Base-by-base conservation (phyloP, 2,888 invertebrate genomes). In the Nemotelus pantherinus region DNA sequence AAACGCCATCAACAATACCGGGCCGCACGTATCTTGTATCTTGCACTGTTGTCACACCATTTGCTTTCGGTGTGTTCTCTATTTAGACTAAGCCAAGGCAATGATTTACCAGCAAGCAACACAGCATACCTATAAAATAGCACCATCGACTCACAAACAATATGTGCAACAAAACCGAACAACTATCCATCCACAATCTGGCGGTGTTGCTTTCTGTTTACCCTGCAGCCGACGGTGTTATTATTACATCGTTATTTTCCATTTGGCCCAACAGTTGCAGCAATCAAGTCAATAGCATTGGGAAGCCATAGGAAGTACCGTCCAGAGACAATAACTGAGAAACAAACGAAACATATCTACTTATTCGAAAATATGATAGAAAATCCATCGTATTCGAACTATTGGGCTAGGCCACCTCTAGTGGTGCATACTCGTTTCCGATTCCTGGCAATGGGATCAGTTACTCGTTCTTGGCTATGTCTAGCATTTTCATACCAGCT, bases 291-390 rank as follows among this genome's bases (percentile, higher is more conserved):
- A 70, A 63, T 47, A 55, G 70, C 55, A 53, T 70, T 41, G 63
- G 6, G 74, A 74, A 74, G 74, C 74, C 74, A 48, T 74, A 74
- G 63, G 48, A 74, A 74, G 48, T 25, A 63, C 25, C 47, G 48
- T n/a, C 74, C 7, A 60, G 55, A 70, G 25, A 25, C 25, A 25
- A 25, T 25, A 25, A 25, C 25, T 25, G 25, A 25, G 25, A 25
- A 25, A 25, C 25, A 25, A 25, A n/a, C 50, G 53, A 70, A 53
- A 55, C 55, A 55, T 70, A 70, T 70, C 70, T 70, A 53, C 10
- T 43, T 55, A 43, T 39, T 25, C 0, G 70, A 70, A 47, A 70
- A 70, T 70, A 70, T 41, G 44, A n/a, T 25, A 70, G 43, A 70
- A 53, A 39, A 63, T 43, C 4, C 60, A 39, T 41, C 57, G 9